These are phyloP conservation scores for Encarsia formosa DNA, from an alignment of 2,888 invertebrate species.

Conservation along the genomic window DNA sequence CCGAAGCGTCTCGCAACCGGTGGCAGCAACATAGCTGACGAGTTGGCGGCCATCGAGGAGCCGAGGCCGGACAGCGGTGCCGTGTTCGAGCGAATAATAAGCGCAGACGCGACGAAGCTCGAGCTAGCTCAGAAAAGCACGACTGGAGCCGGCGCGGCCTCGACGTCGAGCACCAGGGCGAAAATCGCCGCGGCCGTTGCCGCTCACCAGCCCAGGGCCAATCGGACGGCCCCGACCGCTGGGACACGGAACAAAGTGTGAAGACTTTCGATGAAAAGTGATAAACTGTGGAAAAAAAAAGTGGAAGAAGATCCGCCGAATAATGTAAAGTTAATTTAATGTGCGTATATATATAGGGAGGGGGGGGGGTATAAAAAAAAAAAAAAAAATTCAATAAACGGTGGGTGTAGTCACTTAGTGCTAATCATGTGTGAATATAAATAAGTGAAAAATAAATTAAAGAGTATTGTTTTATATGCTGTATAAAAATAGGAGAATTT, in stretches of 20 bases:
- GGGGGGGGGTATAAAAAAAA: too few relatives aligned
- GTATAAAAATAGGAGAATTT: constrained; percentile 52
- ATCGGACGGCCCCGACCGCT: constrained; percentile 21
- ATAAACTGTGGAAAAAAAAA: constrained; percentile 30
- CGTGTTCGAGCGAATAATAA: constrained; percentile 38
- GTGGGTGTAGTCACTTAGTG: constrained; percentile 46
- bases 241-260: constrained; percentile 17
- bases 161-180: constrained; percentile 26
- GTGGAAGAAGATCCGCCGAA: constrained; percentile 44
- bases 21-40: constrained; percentile 19
- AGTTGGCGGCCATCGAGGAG: constrained; percentile 15
- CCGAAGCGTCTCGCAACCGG: constrained; percentile 30
- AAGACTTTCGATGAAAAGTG: not conserved
- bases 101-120: constrained; percentile 40
- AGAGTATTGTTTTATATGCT: constrained; percentile 53
- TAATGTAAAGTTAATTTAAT: constrained; percentile 43
- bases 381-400: constrained; percentile 24
- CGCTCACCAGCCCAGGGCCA: constrained; percentile 26
- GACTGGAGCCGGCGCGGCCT: not conserved
- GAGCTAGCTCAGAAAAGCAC: constrained; percentile 39
- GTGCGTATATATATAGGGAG: constrained; percentile 34
- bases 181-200: constrained; percentile 35
- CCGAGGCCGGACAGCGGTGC: constrained; percentile 26
- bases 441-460: constrained; percentile 49
- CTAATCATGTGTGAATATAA: constrained; percentile 52